Percentiles rank a stretch among this genome's conserved stretches.
These are phyloP conservation scores for Equus przewalskii DNA, from an alignment of 2,113 vertebrate genomes.

Conservation along the genomic window DNA sequence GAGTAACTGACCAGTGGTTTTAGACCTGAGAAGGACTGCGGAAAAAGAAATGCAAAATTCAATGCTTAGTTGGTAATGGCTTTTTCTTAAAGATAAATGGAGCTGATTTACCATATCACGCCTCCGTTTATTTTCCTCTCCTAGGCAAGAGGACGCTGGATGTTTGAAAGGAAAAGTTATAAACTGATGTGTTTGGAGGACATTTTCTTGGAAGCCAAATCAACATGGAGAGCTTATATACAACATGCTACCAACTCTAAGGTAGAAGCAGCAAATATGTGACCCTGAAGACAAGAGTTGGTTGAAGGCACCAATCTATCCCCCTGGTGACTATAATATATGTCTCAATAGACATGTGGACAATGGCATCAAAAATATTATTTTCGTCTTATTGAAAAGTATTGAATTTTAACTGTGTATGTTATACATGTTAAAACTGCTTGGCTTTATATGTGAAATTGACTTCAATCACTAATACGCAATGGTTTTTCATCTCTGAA, in stretches of 20 bases:
- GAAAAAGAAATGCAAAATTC: not conserved
- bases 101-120: not conserved
- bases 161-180: not conserved
- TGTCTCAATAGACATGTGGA: not conserved
- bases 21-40: not conserved
- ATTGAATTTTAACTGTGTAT: constrained; percentile 47
- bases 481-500: constrained; percentile 47
- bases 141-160: not conserved
- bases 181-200: not conserved
- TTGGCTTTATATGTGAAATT: constrained; percentile 39
- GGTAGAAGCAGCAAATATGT: not conserved
- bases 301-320: not conserved
- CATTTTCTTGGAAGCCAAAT: not conserved
- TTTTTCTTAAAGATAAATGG: constrained; percentile 7
- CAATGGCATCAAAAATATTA: constrained; percentile 24
- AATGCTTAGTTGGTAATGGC: not conserved
- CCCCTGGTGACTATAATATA: not conserved
- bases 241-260: not conserved
- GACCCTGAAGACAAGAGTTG: not conserved
- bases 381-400: not conserved
- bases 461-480: constrained; percentile 10
- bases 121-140: not conserved
- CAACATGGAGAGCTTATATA: not conserved
- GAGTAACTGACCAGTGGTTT: not conserved
- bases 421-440: constrained; percentile 33